Conservation (phyloP, 2,888 invertebrate species). For the Xylota segnis region DNA sequence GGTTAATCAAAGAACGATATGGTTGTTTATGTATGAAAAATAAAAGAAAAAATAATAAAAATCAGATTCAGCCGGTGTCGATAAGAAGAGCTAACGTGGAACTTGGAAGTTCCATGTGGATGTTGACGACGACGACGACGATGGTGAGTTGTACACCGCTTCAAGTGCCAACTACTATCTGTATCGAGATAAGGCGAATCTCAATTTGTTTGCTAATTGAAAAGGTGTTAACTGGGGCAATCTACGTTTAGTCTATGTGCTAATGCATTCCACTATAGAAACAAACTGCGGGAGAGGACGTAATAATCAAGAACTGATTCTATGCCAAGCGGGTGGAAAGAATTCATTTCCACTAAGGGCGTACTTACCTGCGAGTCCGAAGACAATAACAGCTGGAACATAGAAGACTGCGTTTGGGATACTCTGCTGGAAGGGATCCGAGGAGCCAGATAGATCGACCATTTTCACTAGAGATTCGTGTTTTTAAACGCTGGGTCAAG, state of each 20-base stretch:
- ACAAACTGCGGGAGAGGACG: conserved; percentile 38
- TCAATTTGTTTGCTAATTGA: conserved; percentile 29
- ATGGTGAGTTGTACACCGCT: conserved; percentile 22
- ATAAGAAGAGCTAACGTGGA: conserved; percentile 53
- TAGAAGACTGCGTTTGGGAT: conserved; percentile 95
- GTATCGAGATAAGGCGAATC: conserved; percentile 40
- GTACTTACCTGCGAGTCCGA: conserved; percentile 90
- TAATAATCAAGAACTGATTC: conserved; percentile 44
- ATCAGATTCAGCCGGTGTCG: conserved; percentile 23
- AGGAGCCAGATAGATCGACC: conserved; percentile 93
- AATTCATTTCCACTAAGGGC: conserved; percentile 12
- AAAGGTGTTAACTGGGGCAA: conserved; percentile 16
- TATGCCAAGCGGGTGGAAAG: conserved; percentile 18
- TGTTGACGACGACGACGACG: conserved; percentile 24
- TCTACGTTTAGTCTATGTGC: conserved; percentile 28
- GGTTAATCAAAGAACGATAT: conserved; percentile 46
- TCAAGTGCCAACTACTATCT: conserved; percentile 4
- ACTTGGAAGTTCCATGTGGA: conserved; percentile 51
- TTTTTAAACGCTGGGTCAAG: neutral
- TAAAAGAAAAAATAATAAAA: conserved; percentile 23
- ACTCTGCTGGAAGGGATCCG: conserved; percentile 93
- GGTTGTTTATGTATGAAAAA: conserved; percentile 34
- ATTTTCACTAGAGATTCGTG: conserved; percentile 85
- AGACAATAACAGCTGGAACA: conserved; percentile 92
- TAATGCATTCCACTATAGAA: conserved; percentile 47